These are phyloP conservation scores for Strix uralensis DNA, from an alignment of 2,113 vertebrate species.

Conservation along the genomic window DNA sequence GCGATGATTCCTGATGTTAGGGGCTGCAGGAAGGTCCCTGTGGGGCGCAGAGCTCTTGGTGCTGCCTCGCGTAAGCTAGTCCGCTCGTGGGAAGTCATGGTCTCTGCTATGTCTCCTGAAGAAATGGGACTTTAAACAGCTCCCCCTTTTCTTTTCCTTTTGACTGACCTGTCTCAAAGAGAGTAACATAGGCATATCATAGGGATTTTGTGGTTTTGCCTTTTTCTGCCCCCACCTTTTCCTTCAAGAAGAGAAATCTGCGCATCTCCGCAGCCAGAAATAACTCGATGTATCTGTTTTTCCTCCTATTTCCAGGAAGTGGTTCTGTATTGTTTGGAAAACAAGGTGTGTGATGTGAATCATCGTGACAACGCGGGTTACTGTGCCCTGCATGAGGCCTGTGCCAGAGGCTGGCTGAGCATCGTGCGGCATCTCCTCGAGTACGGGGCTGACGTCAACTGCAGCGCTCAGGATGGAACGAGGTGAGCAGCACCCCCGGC, in stretches of 20 bases:
- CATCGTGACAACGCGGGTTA: conserved; percentile 94
- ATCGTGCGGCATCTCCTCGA: conserved; percentile 91
- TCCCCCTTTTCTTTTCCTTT: not conserved
- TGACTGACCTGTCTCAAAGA: not conserved
- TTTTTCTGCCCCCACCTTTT: not conserved
- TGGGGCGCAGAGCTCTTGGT: accelerated
- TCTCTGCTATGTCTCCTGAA: not conserved
- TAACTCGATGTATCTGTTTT: not conserved
- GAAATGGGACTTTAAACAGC: not conserved
- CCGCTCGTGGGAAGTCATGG: not conserved
- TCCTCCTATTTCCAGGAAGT: conserved; percentile 81
- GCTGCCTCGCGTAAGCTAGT: not conserved
- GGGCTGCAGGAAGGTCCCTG: not conserved
- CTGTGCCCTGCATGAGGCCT: conserved; percentile 92
- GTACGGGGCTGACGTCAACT: conserved; percentile 93
- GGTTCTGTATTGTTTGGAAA: conserved; percentile 92
- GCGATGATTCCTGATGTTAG: not conserved
- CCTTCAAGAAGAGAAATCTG: not conserved
- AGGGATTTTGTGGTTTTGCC: not conserved
- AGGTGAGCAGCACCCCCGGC: conserved; percentile 70
- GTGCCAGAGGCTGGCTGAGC: conserved; percentile 89
- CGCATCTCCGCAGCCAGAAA: not conserved
- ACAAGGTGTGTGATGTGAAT: conserved; percentile 90
- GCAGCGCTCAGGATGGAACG: conserved; percentile 95
- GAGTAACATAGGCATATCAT: not conserved